A percentile compares a stretch with the other conserved stretches of the same genome.
phyloP scores from a whole-genome alignment of 2,113 vertebrate species.

The Oreocharis arfaki region DNA sequence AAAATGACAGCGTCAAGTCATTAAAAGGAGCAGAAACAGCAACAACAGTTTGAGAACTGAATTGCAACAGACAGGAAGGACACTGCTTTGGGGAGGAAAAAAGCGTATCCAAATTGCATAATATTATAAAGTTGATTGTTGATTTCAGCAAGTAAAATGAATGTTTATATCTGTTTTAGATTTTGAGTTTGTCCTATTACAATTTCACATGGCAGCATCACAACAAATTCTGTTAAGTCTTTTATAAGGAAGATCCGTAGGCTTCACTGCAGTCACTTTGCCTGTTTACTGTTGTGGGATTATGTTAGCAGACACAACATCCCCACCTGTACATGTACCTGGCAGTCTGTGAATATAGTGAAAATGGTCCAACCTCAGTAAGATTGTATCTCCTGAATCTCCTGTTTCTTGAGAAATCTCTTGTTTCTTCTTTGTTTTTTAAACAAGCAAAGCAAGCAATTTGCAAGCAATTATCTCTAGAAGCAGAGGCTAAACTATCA shows the following conservation, averaged over 20 bases:
- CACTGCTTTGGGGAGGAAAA: not conserved
- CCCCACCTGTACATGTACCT: not conserved
- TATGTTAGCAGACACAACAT: not conserved
- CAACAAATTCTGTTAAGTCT: not conserved
- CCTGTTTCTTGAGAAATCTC: not conserved
- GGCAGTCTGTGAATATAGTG: not conserved
- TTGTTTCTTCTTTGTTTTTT: not conserved
- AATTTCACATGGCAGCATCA: not conserved
- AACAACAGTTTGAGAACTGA: conserved; percentile 36
- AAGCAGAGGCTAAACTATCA: not conserved
- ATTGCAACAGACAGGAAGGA: conserved; percentile 41
- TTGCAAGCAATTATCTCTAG: not conserved
- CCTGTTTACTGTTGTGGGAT: not conserved
- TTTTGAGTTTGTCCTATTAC: not conserved
- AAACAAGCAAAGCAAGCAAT: too few species aligned
- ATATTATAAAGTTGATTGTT: conserved; percentile 30
- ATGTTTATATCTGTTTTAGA: conserved; percentile 37
- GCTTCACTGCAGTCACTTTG: not conserved
- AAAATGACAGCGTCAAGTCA: not conserved
- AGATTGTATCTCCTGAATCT: not conserved
- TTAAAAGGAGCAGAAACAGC: not conserved
- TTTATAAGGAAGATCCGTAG: not conserved
- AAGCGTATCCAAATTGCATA: not conserved
- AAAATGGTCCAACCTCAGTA: not conserved
- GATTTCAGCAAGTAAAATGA: conserved; percentile 33